A percentile compares a stretch with the other conserved stretches of the same genome.
These are phyloP conservation scores for Acanthosepion lycidas DNA, from an alignment of 2,888 invertebrate genomes.

Conservation along the genomic window DNA sequence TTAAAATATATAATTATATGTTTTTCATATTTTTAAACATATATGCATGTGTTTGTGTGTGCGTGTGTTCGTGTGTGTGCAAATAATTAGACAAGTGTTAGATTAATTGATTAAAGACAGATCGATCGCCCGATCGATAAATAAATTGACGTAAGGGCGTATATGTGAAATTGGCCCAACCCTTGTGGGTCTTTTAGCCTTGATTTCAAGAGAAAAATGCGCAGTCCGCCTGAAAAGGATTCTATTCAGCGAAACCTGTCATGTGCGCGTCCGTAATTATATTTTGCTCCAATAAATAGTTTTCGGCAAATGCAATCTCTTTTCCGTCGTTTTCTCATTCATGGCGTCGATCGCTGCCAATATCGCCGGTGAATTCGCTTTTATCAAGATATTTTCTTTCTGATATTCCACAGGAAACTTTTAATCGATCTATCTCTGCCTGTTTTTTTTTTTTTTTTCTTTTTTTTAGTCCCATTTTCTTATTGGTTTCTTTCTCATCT, in stretches of 20 bases:
- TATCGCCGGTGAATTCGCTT: not conserved
- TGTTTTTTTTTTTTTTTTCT: too few species aligned
- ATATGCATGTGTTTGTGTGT: too few species aligned
- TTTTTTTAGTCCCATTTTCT: too few species aligned
- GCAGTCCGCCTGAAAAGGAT: not conserved
- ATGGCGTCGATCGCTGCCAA: not conserved
- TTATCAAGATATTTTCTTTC: not conserved
- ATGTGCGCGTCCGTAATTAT: not conserved
- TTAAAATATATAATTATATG: too few species aligned
- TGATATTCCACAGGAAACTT: not conserved
- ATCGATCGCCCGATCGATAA: too few species aligned
- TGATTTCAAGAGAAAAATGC: not conserved
- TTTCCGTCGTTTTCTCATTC: not conserved
- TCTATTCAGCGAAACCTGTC: not conserved
- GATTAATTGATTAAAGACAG: too few species aligned
- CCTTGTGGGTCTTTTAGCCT: not conserved
- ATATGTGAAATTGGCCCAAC: not conserved
- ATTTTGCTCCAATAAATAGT: not conserved
- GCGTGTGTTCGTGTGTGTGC: too few species aligned
- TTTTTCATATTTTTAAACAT: too few species aligned
- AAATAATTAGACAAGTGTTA: too few species aligned
- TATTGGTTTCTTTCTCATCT: too few species aligned
- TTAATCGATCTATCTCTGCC: not conserved
- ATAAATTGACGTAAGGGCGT: too few species aligned
- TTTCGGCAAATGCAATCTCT: not conserved